These are phyloP conservation scores for Acanthopagrus latus DNA, from an alignment of 2,797 vertebrate species.

Conservation along the genomic window DNA sequence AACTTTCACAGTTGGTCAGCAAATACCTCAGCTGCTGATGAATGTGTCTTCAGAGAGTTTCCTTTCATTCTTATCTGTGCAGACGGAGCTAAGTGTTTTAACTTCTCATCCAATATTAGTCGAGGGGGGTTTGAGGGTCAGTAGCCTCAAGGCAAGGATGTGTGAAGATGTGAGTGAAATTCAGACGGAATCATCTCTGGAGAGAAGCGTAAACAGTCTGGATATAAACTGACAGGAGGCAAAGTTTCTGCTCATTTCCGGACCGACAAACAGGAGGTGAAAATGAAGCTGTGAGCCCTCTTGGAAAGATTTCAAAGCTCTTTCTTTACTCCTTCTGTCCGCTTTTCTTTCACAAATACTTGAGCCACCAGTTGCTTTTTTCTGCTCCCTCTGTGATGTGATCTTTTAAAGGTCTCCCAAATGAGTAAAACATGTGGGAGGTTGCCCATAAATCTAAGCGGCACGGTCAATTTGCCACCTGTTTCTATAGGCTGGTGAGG, in stretches of 20 bases:
- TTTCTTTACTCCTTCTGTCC: slow-evolving; percentile 36
- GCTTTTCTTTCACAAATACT: slow-evolving; percentile 22
- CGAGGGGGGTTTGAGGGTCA: background rate
- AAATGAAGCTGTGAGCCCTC: slow-evolving; percentile 31
- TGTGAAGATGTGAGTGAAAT: slow-evolving; percentile 22
- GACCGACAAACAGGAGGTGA: slow-evolving; percentile 27
- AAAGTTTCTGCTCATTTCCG: slow-evolving; percentile 4
- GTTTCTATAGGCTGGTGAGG: slow-evolving; percentile 66
- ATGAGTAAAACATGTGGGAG: slow-evolving; percentile 80
- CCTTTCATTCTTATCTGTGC: slow-evolving; percentile 34
- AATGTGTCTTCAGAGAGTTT: slow-evolving; percentile 59
- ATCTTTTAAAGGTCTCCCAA: slow-evolving; percentile 64
- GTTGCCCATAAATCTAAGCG: slow-evolving; percentile 71
- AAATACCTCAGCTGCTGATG: slow-evolving; percentile 73
- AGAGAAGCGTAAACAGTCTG: slow-evolving; percentile 4
- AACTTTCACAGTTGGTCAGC: slow-evolving; percentile 76
- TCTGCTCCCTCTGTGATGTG: slow-evolving; percentile 51
- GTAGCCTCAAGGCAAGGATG: slow-evolving; percentile 17
- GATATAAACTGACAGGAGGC: slow-evolving; percentile 5
- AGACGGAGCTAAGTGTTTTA: slow-evolving; percentile 30
- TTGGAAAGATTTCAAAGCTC: slow-evolving; percentile 22
- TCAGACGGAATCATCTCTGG: slow-evolving; percentile 1
- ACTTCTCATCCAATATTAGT: slow-evolving; percentile 29
- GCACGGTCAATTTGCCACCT: slow-evolving; percentile 75
- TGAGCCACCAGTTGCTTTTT: slow-evolving; percentile 40